Evolutionary conservation across 2,113 vertebrate species (phyloP), one percentile per base, ranked within the genome.

Genomic region (Hyaena hyaena): DNA sequence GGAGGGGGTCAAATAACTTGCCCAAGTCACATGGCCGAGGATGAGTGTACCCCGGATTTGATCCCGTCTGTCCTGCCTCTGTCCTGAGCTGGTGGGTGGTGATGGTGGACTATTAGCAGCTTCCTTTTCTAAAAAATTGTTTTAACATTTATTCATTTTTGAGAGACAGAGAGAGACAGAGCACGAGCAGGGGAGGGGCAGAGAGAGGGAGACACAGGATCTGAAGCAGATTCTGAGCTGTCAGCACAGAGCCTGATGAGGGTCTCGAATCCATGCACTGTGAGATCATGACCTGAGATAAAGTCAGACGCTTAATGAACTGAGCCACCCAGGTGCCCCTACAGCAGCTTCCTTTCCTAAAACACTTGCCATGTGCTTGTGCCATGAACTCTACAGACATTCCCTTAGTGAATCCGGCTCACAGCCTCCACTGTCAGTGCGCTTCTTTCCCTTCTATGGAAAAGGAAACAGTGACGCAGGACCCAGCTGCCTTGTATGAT

Each of bases 331-430:
- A 61, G 21, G 58, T 5, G 16, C 16, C 53, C 16, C 53, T 55
- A 5, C 53, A 55, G 5, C 17, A n/a, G 45, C 17, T 15, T 1
- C 39, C 43, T 81, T 63, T 87, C 26, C 74, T 50, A 5, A 43
- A 77, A 50, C 10, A 14, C 19, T 71, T 71, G n/a, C 63, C 17
- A 0, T 5, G 2, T 1, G 3, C 68, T 39, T 10, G 7, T 15
- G 12, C 65, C 26, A 0, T 28, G 74, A 61, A 19, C 61, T 45
- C 33, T 16, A n/a, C 0, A 4, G 1, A 21, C 2, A 0, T 7
- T 16, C 28, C 7, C 10, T 43, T 2, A 0, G 2, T 21, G 10
- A 21, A 10, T n/a, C 19, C 0, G 35, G 39, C 24, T 77, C 48
- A 7, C 26, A 23, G 2, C 53, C 7, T 43, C 63, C 0, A 43